These are phyloP conservation scores for Psophia crepitans DNA, from an alignment of 2,113 vertebrate species.

Conservation along the genomic window DNA sequence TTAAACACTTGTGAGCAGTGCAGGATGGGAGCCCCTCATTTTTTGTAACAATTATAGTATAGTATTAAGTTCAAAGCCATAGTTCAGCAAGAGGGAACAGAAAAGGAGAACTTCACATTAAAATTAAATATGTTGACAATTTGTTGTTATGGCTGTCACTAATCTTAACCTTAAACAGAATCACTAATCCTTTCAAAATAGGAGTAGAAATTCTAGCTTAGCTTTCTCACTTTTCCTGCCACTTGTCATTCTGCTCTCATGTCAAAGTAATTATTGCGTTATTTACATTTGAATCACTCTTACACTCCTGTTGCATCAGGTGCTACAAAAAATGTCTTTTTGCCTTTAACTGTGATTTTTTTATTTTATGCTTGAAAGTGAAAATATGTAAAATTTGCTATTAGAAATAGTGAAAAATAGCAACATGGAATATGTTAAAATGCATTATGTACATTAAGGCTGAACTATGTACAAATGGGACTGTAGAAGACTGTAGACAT, in stretches of 20 bases:
- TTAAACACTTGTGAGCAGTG: not conserved
- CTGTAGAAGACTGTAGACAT: not conserved
- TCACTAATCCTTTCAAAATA: not conserved
- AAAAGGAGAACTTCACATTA: not conserved
- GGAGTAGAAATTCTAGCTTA: not conserved
- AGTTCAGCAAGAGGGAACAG: not conserved
- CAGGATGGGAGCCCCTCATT: not conserved
- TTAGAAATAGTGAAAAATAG: not conserved
- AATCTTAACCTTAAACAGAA: not conserved
- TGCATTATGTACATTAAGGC: not conserved
- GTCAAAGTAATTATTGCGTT: not conserved
- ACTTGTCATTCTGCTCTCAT: not conserved
- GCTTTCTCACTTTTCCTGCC: not conserved
- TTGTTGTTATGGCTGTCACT: not conserved
- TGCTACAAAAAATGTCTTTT: not conserved
- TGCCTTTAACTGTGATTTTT: not conserved
- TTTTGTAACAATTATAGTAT: not conserved
- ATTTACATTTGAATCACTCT: not conserved
- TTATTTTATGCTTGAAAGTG: not conserved
- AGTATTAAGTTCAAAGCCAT: not conserved
- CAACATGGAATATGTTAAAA: not conserved
- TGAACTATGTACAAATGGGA: not conserved
- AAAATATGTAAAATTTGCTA: not conserved
- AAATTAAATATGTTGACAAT: not conserved
- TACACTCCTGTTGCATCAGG: not conserved